Percentiles rank a stretch among this genome's conserved stretches.
These are phyloP conservation scores for Arvicanthis niloticus DNA, from an alignment of 2,113 vertebrate genomes.

Conservation along the genomic window DNA sequence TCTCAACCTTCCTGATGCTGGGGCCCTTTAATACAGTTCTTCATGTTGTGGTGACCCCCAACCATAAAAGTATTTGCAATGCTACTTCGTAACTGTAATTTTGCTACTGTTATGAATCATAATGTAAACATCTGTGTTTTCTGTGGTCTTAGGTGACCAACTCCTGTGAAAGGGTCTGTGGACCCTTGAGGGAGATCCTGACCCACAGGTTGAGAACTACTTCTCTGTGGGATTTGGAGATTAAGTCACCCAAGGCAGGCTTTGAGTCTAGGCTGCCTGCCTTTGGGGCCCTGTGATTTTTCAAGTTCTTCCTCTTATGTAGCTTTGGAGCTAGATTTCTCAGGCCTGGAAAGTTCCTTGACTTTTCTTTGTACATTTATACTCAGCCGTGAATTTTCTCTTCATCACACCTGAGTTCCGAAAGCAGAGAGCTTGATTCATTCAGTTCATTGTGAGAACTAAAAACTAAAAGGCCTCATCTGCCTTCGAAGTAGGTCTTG, in stretches of 20 bases:
- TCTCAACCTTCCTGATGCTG: background rate
- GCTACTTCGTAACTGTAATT: background rate
- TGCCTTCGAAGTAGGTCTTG: background rate
- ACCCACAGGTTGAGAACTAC: background rate
- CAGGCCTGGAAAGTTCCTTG: background rate
- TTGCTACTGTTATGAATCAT: background rate
- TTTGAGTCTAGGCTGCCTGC: background rate
- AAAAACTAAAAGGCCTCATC: background rate
- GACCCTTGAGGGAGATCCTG: background rate
- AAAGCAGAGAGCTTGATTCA: background rate
- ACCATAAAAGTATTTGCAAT: background rate
- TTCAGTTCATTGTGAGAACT: background rate
- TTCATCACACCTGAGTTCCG: background rate
- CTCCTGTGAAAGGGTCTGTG: background rate
- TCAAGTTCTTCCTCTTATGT: background rate
- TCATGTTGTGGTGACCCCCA: background rate
- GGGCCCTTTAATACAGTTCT: background rate
- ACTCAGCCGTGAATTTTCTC: background rate
- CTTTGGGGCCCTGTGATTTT: background rate
- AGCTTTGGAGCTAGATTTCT: background rate
- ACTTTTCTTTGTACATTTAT: background rate
- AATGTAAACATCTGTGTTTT: background rate
- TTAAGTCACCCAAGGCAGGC: background rate
- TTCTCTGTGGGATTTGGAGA: background rate
- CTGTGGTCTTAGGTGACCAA: background rate